Conservation (phyloP, 64 coral and sea anemone genomes). For the Montipora capricornis region DNA sequence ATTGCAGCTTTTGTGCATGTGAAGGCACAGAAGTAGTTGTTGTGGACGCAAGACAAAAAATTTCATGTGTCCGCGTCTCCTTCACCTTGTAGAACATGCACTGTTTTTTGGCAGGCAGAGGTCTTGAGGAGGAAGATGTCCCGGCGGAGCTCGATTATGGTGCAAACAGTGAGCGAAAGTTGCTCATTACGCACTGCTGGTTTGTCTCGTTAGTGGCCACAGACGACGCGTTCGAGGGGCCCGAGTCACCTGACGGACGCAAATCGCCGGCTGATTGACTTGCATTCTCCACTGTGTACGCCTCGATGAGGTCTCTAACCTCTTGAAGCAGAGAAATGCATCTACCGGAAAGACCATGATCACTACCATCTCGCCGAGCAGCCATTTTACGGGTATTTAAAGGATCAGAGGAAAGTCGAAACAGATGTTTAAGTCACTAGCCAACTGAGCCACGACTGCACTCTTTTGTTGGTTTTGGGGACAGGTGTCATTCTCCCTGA, state of each 20-base stretch:
- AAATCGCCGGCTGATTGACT: neutral
- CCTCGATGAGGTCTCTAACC: conserved; percentile 19
- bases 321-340: conserved; percentile 36
- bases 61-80: neutral
- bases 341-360: neutral
- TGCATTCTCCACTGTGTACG: neutral
- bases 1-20: neutral
- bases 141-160: neutral
- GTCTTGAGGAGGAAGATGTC: neutral
- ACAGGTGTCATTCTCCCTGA: conserved; percentile 49
- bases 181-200: neutral
- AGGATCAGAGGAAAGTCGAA: too few relatives aligned
- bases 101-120: neutral
- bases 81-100: neutral
- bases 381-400: neutral
- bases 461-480: conserved; percentile 54
- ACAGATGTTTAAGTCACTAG: too few relatives aligned
- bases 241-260: neutral
- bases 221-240: neutral
- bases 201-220: neutral
- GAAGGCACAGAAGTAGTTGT: neutral
- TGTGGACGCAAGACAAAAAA: conserved; percentile 9
- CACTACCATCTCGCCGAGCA: neutral
- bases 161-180: neutral
- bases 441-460: neutral